Base-by-base conservation (phyloP, 1,140 invertebrate genomes). In the Brachionus asplanchnoidis region DNA sequence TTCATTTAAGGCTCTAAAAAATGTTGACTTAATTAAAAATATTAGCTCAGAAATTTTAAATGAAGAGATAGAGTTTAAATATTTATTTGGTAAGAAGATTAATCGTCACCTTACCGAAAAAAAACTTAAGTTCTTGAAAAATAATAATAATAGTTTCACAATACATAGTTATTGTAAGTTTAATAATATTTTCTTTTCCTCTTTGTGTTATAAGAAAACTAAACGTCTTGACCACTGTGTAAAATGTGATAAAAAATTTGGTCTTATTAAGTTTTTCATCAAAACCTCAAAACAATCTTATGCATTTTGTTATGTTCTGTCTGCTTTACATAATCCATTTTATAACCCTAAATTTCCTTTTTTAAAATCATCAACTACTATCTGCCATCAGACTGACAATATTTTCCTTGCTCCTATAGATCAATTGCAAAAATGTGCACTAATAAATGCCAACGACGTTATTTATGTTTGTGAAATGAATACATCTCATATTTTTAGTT, bases 281-380 rank as follows among this genome's bases (percentile, higher is more conserved):
- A 5, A 50, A 50, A 50, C 46, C 46, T 50, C 46, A 50, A 50
- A 50, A 50, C 46, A 50, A 50, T 50, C 46, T 65, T 65, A 65
- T 65, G 60, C 60, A 28, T 28, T 65, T 65, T 65, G 60, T 65
- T 65, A 65, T 65, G 60, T 65, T 65, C 26, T 65, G 60, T 65
- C 60, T 65, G 17, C 60, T 12, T 28, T 65, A 28, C 60, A 65
- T 65, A 65, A 23, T 65, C 60, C 60, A 28, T 65, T 65, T 65
- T 65, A 26, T 65, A 65, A 65, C 26, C 60, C 60, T 65, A 65
- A 65, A 65, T 65, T 65, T 65, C 60, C 60, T 65, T 28, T 26
- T 26, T 65, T 65, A 28, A 65, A 28, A 65, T 65, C 60, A 26
- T 65, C 60, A 65, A 23, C 60, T 26, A 26, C 26, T 65, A 65